Evolutionary conservation across 2,888 invertebrate species (phyloP), one percentile per base, ranked within the genome.

Genomic region (Fissipunctia ypsillon): DNA sequence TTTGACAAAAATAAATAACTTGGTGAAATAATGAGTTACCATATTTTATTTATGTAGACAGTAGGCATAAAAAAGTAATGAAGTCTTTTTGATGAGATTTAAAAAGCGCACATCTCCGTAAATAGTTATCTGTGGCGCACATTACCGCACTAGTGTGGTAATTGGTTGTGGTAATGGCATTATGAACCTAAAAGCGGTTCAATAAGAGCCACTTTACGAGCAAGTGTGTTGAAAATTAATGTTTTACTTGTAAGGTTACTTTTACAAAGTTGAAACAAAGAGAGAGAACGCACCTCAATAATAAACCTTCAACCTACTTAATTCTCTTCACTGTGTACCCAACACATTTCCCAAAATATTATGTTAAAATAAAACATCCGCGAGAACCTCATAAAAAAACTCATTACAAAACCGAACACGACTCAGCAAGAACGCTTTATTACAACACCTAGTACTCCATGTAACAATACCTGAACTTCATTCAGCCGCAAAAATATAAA

Each of bases 391-490:
- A 60, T 65, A 77, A 64, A 81, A 68, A 77, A 66, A 43, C 54
- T 68, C 73, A 63, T 69, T 71, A 83, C 52, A 66, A 61, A 69
- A 61, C 69, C 48, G 31, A 71, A 67, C 63, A 66, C 60, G 61
- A 52, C n/a, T 54, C 68, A 35, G 50, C 52, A 48, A 48, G 35
- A 45, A 22, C 61, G 28, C 7, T 67, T 69, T 71, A 66, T 79
- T 28, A 68, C 45, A 69, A 71, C 43, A 59, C 63, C 48, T 69
- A 65, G 45, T 75, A 78, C 65, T 72, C 72, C 54, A 82, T 65
- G 35, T 54, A 59, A 80, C 70, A 73, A 82, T 60, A 45, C 70
- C 50, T 71, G 61, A 48, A 79, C 57, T 76, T 79, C 28, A 73
- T 73, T 76, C 43, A 52, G 25, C 61, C 14, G 14, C 22, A 57